Evolutionary conservation across 2,797 vertebrate species (phyloP).

Genomic region (Diplodus sargus): DNA sequence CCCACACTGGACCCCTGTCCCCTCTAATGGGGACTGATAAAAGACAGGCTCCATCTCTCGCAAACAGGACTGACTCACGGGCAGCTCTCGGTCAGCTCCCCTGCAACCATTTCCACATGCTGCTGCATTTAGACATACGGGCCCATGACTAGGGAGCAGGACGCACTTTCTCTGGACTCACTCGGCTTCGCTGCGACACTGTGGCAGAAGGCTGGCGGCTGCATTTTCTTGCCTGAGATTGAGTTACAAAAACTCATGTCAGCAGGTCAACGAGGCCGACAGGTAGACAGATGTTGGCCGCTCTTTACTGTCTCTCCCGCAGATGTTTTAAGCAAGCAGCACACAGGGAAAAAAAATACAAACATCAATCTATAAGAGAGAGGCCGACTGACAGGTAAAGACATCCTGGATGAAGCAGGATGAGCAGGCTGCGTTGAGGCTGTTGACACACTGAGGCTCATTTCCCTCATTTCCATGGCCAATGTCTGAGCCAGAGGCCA

Average conservation of each 20-base stretch:
- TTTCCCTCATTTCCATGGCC: conserved; percentile 83
- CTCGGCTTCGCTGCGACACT: conserved; percentile 31
- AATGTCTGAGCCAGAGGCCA: conserved; percentile 55
- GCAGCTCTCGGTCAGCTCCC: conserved; percentile 73
- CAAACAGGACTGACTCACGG: conserved; percentile 62
- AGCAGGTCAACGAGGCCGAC: conserved; percentile 37
- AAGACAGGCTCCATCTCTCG: conserved; percentile 86
- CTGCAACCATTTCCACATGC: conserved; percentile 77
- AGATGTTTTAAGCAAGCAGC: conserved; percentile 15
- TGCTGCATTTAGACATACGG: conserved; percentile 73
- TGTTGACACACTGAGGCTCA: conserved; percentile 77
- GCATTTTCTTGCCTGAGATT: conserved; percentile 39
- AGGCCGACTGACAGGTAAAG: conserved; percentile 15
- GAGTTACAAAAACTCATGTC: conserved; percentile 52
- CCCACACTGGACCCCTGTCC: conserved; percentile 71
- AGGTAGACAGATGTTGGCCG: conserved; percentile 49
- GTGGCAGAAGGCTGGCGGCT: conserved; percentile 62
- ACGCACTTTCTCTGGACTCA: conserved; percentile 36
- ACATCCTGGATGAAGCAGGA: conserved; percentile 39
- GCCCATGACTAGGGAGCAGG: conserved; percentile 64
- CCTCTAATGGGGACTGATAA: conserved; percentile 87
- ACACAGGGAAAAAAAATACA: background rate
- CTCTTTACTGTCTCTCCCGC: conserved; percentile 18
- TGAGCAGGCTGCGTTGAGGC: conserved; percentile 45
- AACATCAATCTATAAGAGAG: conserved; percentile 1